Evolutionary conservation across 2,113 vertebrate genomes (phyloP), one percentile per base, ranked within the genome.

Genomic region (Seriola quinqueradiata): DNA sequence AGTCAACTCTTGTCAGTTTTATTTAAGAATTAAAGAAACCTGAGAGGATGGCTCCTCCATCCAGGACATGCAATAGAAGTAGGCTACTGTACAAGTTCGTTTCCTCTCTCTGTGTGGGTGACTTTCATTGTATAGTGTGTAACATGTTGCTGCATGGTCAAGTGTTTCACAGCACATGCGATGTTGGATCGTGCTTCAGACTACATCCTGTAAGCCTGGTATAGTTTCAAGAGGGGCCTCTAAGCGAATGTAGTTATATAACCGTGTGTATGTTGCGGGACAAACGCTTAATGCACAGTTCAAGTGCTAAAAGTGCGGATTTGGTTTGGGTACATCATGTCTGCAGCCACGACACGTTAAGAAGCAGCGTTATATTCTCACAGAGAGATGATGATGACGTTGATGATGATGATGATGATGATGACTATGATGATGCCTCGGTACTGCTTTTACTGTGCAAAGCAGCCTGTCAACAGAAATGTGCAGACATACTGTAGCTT

Each of bases 301-400:
- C 82, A 88, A 90, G 83, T 84, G 90, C 60, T 78, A 86, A 86
- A 87, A 92, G 78, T 89, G 13, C 44, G 71, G 90, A 85, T 90
- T 85, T 94, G 81, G 38, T 77, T 80, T 84, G 70, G 28, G 54
- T 25, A 34, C 70, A 79, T 72, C 52, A 50, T 66, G 67, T 79
- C 70, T 81, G 64, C 40, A 82, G 70, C 60, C 19, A 77, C 21
- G 13, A 69, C 58, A 32, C 55, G 77, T 50, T 42, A 50, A 71
- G 55, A 72, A 50, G 4, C 12, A 28, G 61, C n/a, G 1, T 71
- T 76, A 19, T 76, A 19, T 65, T 74, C 68, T 63, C 23, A 25
- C 32, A 44, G 52, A 77, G 46, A 57, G 28, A 28, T 23, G 38
- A 38, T 38, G 38, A 38, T 38, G 38, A 5, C 8, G 38, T 1